Evolutionary conservation across 2,113 vertebrate genomes (phyloP), one percentile per base, ranked within the genome.

Genomic region (Tursiops truncatus): DNA sequence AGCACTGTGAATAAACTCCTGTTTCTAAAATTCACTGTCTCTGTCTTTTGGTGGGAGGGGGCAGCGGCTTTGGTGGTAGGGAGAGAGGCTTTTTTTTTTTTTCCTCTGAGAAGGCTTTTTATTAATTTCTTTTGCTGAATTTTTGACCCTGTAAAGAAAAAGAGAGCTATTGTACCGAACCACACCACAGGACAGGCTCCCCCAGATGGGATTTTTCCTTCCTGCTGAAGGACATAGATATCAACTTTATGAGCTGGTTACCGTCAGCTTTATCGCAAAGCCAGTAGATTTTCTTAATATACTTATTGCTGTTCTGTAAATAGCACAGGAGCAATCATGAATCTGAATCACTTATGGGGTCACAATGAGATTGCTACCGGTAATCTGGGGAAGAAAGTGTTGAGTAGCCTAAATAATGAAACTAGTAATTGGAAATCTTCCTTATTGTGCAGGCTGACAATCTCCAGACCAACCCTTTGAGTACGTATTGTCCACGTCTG

Each of bases 121-220:
- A 97, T 96, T 97, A 96, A 96, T 97, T 95, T 97, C 28, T 97
- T 80, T 95, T 92, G 68, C 92, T 97, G 97, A 96, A 96, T 92
- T 95, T 98, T 97, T 97, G 96, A 97, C 96, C 97, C 83, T 82
- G 74, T 88, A 56, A 88, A 95, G 96, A 84, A 93, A 96, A 96
- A 97, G 89, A 91, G 91, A 79, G 68, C 68, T 71, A 94, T 97
- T 97, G 95, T 97, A 38, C 21, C 3, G 14, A 68, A 62, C 38
- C 33, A 25, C 68, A 56, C 25, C 53, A 41, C 50, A 80, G 80
- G 89, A n/a, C 74, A 26, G 38, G 38, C 79, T 95, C 67, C 74
- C 80, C 94, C 74, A 96, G 87, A 97, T 3, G 2, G 47, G 79
- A 15, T 58, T 80, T 96, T 96, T 97, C 94, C 98, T 97, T 97